Evolutionary conservation across 2,113 vertebrate genomes (phyloP).

Genomic region (Nerophis lumbriciformis): DNA sequence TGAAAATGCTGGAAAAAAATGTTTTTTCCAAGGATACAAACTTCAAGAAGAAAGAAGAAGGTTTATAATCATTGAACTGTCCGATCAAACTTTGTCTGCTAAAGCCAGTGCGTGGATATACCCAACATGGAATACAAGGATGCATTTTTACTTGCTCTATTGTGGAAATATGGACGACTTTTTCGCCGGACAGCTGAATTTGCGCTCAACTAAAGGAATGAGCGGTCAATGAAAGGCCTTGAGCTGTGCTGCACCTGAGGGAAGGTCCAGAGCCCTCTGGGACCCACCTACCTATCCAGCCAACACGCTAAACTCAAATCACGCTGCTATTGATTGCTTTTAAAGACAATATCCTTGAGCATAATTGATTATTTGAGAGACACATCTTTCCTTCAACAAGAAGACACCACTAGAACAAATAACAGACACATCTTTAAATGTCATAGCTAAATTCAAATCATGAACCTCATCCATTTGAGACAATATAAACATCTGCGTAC

Average conservation of each 20-base stretch:
- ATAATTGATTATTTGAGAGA: conserved; percentile 40
- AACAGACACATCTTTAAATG: conserved; percentile 8
- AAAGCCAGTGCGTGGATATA: conserved; percentile 26
- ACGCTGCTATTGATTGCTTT: conserved; percentile 59
- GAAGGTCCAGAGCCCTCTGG: conserved; percentile 35
- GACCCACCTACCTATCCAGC: conserved; percentile 15
- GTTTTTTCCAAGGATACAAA: conserved; percentile 32
- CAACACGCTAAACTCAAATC: conserved; percentile 44
- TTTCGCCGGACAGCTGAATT: neutral
- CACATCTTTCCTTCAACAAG: conserved; percentile 9
- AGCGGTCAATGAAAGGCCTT: conserved; percentile 37
- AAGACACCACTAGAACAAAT: conserved; percentile 15
- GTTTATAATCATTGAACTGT: conserved; percentile 6
- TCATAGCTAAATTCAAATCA: conserved; percentile 6
- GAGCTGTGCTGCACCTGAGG: conserved; percentile 20
- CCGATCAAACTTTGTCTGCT: neutral
- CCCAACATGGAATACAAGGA: conserved; percentile 10
- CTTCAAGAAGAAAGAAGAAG: conserved; percentile 18
- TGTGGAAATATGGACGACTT: conserved; percentile 18
- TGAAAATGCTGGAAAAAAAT: conserved; percentile 20
- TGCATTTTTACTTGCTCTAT: conserved; percentile 11
- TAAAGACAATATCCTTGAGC: conserved; percentile 44
- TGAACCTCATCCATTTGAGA: conserved; percentile 5
- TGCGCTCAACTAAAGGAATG: conserved; percentile 22
- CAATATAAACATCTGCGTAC: neutral